phyloP scores from a whole-genome alignment of 2,113 vertebrate species.

The Melozone crissalis region DNA sequence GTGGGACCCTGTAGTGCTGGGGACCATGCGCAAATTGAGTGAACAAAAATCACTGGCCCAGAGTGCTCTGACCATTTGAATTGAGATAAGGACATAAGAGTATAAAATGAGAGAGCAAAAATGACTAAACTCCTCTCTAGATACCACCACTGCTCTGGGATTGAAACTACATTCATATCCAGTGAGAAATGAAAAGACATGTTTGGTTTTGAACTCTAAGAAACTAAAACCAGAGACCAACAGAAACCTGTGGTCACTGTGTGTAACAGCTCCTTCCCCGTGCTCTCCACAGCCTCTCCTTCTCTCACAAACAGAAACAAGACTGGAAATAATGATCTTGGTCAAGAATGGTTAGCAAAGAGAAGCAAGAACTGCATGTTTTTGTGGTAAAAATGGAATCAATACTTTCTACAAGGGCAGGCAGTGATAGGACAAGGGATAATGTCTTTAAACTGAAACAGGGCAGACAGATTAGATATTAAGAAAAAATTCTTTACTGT shows the following conservation, averaged over 20 bases:
- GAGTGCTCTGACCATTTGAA: constrained; percentile 11
- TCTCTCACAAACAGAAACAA: neutral
- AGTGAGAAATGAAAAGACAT: neutral
- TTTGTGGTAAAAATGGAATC: neutral
- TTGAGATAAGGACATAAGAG: neutral
- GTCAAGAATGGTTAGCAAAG: neutral
- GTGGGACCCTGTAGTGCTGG: neutral
- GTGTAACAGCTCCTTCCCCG: neutral
- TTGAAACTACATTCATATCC: neutral
- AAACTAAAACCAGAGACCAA: neutral
- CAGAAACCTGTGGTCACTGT: neutral
- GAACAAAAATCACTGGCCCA: fast-evolving
- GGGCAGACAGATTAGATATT: neutral
- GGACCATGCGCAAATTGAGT: fast-evolving
- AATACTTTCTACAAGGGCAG: neutral
- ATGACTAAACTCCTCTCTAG: neutral
- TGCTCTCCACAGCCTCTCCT: neutral
- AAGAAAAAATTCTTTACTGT: neutral
- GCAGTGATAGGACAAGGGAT: neutral
- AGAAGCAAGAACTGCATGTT: neutral
- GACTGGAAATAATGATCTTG: neutral
- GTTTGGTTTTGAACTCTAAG: neutral
- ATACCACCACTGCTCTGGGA: neutral
- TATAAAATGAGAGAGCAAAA: constrained; percentile 16
- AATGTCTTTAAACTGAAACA: neutral